Base-by-base conservation (phyloP, 35 echinoderm and acorn worm species). In the Apostichopus parvimensis region DNA sequence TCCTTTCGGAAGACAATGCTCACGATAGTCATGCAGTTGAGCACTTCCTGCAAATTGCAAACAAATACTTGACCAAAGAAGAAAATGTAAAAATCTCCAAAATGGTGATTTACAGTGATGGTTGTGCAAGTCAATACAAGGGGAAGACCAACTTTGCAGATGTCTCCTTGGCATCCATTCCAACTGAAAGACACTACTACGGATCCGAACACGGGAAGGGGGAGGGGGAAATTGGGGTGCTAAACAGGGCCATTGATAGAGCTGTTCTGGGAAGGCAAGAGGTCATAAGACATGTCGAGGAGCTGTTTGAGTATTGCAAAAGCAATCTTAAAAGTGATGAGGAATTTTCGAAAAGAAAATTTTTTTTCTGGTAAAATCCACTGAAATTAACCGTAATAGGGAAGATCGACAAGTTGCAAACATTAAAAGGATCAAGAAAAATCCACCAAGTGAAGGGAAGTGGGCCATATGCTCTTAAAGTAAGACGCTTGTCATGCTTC, bases 61-160 rank as follows among this genome's bases (percentile, higher is more conserved):
- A 9, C 23, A 34, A 6, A 14, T 55, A 76, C 4, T 52, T 91
- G 11, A 21, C 65, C 14, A 54, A n/a, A 14, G 11, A 72, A 6
- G 11, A 72, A 72, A 72, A 72, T n/a, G 68, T 13, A 14, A 17
- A 10, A 17, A 17, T 73, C n/a, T 73, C 70, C 12, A 73, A 73
- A 17, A 10, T 73, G 70, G n/a, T 73, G 11, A 73, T 73, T 14
- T 73, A 0, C n/a, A 73, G 59, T 91, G 58, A 91, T 5, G 53
- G 89, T 9, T 91, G 89, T 78, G 45, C 25, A 9, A 78, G 66
- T 11, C 89, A 91, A 60, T 91, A 91, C 57, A 79, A 91, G 73
- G 89, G 89, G 8, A 91, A 91, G 72, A 73, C 54, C 10, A 91
- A 75, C 56, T 91, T 91, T 78, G 89, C 89, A 14, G 89, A 91